Conservation (phyloP, 2,113 vertebrate genomes). For the Pagrus major region DNA sequence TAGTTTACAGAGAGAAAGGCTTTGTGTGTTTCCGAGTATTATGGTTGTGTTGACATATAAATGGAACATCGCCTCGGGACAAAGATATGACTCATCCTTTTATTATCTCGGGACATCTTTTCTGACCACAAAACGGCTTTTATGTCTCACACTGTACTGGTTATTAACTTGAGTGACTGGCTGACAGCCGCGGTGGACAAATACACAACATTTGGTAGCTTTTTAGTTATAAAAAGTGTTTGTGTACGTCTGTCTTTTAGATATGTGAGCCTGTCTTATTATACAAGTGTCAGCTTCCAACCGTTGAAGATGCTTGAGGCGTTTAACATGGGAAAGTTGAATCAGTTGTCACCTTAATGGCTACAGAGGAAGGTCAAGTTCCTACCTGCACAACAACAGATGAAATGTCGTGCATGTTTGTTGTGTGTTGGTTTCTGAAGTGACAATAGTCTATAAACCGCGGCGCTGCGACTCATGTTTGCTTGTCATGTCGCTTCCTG, state of each 20-base stretch:
- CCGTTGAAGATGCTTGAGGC: not conserved
- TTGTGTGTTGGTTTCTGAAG: not conserved
- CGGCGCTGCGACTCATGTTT: constrained; percentile 13
- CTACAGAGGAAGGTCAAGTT: not conserved
- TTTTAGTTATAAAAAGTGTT: not conserved
- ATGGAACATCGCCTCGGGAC: constrained; percentile 1
- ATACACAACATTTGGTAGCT: not conserved
- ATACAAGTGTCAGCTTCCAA: not conserved
- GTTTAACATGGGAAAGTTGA: not conserved
- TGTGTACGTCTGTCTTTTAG: not conserved
- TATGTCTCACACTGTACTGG: not conserved
- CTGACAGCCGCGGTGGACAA: not conserved
- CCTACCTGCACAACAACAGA: not conserved
- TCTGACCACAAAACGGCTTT: not conserved
- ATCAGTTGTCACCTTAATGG: not conserved
- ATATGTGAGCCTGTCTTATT: not conserved
- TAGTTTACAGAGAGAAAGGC: constrained; percentile 9
- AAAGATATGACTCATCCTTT: not conserved
- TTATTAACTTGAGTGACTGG: not conserved
- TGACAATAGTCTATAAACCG: not conserved
- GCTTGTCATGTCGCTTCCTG: constrained; percentile 38
- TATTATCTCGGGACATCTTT: not conserved
- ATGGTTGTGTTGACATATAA: constrained; percentile 30
- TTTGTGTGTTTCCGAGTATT: not conserved
- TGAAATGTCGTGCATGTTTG: not conserved